A percentile compares a stretch with the other conserved stretches of the same genome.
Conservation (phyloP, 2,888 invertebrate genomes). For the Chalcosyrphus nemorum region DNA sequence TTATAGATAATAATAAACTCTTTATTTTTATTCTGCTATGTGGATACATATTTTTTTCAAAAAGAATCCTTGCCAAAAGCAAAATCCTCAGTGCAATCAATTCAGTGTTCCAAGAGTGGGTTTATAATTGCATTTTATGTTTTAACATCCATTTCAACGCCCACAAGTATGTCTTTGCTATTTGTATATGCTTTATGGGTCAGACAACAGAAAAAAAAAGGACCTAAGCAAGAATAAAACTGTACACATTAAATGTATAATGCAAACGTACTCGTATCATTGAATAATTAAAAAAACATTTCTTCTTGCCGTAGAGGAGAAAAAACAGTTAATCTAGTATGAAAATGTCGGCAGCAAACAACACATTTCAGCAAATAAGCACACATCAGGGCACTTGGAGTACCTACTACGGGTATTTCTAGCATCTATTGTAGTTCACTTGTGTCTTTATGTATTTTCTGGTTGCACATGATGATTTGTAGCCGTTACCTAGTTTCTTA, state of each 20-base stretch:
- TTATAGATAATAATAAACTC: background rate
- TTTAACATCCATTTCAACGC: slow-evolving; percentile 44
- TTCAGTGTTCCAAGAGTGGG: slow-evolving; percentile 55
- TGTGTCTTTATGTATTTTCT: background rate
- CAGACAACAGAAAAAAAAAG: slow-evolving; percentile 31
- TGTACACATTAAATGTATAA: slow-evolving; percentile 33
- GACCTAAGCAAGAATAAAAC: slow-evolving; percentile 8
- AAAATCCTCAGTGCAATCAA: slow-evolving; percentile 44
- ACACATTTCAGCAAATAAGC: background rate
- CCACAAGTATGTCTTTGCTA: slow-evolving; percentile 20
- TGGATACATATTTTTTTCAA: background rate
- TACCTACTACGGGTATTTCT: background rate
- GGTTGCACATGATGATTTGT: background rate
- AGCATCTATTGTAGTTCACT: background rate
- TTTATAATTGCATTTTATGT: slow-evolving; percentile 54
- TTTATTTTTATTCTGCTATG: background rate
- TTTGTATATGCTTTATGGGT: slow-evolving; percentile 29
- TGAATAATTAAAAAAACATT: slow-evolving; percentile 52
- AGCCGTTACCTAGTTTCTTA: slow-evolving; percentile 1
- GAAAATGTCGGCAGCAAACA: background rate
- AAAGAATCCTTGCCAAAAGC: slow-evolving; percentile 38
- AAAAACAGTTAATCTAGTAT: slow-evolving; percentile 8
- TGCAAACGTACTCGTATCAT: slow-evolving; percentile 39
- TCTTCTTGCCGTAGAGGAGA: background rate
- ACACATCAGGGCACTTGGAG: background rate